Percentiles rank a stretch among this genome's conserved stretches.
phyloP scores from a whole-genome alignment of 2,113 vertebrate species.

The Chionodraco myersi region DNA sequence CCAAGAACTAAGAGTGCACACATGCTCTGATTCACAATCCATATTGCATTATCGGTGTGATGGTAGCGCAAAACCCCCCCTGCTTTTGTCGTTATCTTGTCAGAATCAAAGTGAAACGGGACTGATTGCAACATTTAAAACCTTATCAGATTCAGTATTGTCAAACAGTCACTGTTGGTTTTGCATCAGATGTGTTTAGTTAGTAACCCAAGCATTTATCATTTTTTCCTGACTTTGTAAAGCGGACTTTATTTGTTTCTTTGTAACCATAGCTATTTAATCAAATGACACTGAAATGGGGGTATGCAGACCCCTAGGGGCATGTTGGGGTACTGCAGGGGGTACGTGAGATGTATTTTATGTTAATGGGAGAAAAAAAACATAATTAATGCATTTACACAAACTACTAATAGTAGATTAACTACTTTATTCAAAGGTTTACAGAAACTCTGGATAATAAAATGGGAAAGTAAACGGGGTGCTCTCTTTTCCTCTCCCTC shows the following conservation, averaged over 20 bases:
- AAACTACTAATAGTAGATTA: no score
- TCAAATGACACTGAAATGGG: not conserved
- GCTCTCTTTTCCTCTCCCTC: no score
- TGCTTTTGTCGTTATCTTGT: slow-evolving; percentile 20
- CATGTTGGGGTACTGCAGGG: no score
- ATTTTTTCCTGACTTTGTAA: not conserved
- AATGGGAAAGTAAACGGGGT: no score
- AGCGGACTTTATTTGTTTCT: slow-evolving; percentile 10
- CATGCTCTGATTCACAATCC: slow-evolving; percentile 25
- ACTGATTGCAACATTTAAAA: not conserved
- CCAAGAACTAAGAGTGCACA: slow-evolving; percentile 24
- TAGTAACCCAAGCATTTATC: not conserved
- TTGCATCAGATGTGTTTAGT: not conserved
- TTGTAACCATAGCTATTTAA: not conserved
- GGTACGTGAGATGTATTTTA: no score
- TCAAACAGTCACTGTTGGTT: not conserved
- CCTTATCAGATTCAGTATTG: not conserved
- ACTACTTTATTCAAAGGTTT: no score
- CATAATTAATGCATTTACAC: no score
- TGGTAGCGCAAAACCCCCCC: not conserved
- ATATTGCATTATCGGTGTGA: slow-evolving; percentile 7
- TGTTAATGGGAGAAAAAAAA: no score
- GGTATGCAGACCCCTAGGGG: no score
- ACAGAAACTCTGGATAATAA: no score
- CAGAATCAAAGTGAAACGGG: slow-evolving; percentile 8